These are phyloP conservation scores for Illadopsis cleaveri DNA, from an alignment of 2,113 vertebrate genomes.

Conservation along the genomic window DNA sequence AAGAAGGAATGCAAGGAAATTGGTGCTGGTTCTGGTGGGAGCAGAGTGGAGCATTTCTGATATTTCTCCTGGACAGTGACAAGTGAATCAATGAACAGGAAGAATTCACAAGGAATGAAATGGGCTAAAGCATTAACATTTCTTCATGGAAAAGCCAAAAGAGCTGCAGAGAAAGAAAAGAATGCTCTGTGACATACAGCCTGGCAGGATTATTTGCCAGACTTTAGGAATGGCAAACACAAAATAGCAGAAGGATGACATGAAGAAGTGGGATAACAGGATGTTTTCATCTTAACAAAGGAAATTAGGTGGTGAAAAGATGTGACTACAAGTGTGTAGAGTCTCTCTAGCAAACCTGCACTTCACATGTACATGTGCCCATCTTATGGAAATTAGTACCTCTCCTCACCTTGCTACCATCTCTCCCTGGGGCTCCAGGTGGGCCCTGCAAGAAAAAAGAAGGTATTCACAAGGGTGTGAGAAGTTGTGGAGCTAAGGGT, in stretches of 20 bases:
- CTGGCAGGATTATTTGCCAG: background rate
- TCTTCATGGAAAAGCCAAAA: background rate
- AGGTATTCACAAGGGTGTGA: background rate
- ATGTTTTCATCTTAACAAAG: background rate
- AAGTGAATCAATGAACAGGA: background rate
- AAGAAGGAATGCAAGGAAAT: background rate
- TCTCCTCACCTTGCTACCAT: constrained; percentile 86
- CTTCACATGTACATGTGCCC: background rate
- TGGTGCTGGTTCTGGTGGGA: background rate
- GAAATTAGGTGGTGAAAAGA: background rate
- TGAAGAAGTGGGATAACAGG: background rate
- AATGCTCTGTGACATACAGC: background rate
- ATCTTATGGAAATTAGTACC: background rate
- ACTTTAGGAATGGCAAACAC: background rate
- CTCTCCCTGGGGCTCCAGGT: constrained; percentile 89
- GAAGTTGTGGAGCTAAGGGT: background rate
- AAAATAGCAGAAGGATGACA: background rate
- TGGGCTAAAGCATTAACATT: background rate
- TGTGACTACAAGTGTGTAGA: background rate
- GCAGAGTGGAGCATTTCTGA: background rate
- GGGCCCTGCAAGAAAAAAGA: constrained; percentile 80
- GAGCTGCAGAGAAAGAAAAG: background rate
- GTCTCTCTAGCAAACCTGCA: background rate
- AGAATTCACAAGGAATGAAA: background rate
- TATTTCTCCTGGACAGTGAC: background rate